Base-by-base conservation (phyloP, 1,140 invertebrate species). In the Drosophila neocordata region DNA sequence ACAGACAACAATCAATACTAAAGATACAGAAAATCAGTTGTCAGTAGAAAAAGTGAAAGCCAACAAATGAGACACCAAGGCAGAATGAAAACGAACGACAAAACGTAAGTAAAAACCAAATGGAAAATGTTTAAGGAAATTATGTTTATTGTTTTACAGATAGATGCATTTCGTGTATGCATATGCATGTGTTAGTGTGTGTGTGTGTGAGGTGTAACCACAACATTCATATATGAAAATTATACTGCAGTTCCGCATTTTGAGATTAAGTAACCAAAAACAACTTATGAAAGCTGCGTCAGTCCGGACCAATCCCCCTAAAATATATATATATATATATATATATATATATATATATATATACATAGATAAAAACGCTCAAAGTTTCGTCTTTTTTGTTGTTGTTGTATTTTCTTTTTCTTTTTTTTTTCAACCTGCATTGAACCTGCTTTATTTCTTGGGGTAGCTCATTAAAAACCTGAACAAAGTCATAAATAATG, bases 21-120 rank as follows among this genome's bases (percentile, higher is more conserved):
- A 65, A 60, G 35, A 37, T n/a, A 41, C 68, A 79, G 79, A 87
- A 87, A 85, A 83, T 78, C 58, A 77, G 62, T 34, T 18, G 53
- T 13, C 61, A 70, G 64, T 69, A 61, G 69, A 70, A 68, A 87
- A 87, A 87, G 82, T 87, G 82, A 88, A 87, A 87, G 82, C 83
- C 61, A 63, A 56, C 59, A 22, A 48, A 13, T 27, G 11, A 24
- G 18, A 27, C 56, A 37, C 12, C 57, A 15, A 9, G 8, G 18
- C 67, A 78, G 72, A 66, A 75, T 74, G 63, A 48, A 48, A 48
- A 48, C 18, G 41, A 48, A 63, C 70, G 66, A 71, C 67, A 65
- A 41, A 41, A 52, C 52, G 27, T 44, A 63, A 60, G 64, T 59
- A 57, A 65, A 68, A 77, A 77, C 64, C 24, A 61, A 71, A 69